Evolutionary conservation across 2,113 vertebrate species (phyloP).

Genomic region (Lathamus discolor): DNA sequence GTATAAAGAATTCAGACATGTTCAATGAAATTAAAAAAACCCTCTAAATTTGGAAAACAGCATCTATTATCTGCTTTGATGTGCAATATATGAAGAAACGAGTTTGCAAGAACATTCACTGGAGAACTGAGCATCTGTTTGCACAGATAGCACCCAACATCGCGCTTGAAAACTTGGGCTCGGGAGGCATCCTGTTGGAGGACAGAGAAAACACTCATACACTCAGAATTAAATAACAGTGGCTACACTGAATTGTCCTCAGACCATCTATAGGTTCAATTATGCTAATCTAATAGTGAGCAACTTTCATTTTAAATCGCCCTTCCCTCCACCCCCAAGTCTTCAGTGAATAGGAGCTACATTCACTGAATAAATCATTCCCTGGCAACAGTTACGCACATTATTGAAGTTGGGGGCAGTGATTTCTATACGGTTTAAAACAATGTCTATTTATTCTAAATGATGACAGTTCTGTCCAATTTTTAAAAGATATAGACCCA

Average conservation of each 20-base stretch:
- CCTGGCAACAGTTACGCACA: conserved; percentile 60
- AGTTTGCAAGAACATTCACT: background rate
- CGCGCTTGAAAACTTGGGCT: background rate
- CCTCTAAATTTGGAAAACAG: background rate
- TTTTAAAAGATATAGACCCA: conserved; percentile 53
- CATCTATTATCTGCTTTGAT: conserved; percentile 4
- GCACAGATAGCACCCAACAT: background rate
- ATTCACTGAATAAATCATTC: conserved; percentile 61
- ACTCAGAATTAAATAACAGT: background rate
- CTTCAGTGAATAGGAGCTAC: conserved; percentile 52
- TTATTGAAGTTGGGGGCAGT: conserved; percentile 46
- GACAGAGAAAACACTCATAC: background rate
- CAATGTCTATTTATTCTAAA: conserved; percentile 40
- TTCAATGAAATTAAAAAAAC: background rate
- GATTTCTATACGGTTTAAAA: conserved; percentile 31
- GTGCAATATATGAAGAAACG: background rate
- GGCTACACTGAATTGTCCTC: background rate
- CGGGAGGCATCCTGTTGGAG: background rate
- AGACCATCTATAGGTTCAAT: conserved; percentile 23
- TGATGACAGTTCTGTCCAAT: conserved; percentile 51
- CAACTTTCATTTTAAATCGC: conserved; percentile 22
- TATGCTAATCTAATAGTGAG: conserved; percentile 50
- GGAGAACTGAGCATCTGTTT: background rate
- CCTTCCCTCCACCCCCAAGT: conserved; percentile 11
- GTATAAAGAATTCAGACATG: background rate